These are phyloP conservation scores for Amphibalanus amphitrite DNA, from an alignment of 1,140 invertebrate species.

Conservation along the genomic window DNA sequence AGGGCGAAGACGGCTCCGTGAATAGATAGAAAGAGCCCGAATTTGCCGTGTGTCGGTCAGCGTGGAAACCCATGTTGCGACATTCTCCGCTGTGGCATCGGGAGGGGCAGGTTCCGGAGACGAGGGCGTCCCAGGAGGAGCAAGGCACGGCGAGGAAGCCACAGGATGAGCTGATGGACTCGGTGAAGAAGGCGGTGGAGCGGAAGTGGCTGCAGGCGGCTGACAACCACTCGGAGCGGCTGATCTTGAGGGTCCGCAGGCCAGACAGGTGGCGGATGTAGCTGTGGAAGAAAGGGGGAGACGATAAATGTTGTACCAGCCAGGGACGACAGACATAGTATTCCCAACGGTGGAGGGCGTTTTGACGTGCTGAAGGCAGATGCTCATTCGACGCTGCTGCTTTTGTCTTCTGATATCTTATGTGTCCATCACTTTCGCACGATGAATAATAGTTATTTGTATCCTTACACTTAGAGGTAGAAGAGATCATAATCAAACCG, in stretches of 20 bases:
- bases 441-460: too few relatives aligned
- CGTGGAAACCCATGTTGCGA: neutral
- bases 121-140: neutral
- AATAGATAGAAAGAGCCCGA: neutral
- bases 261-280: neutral
- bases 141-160: neutral
- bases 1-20: neutral
- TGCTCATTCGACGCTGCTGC: too few relatives aligned
- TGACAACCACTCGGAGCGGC: neutral
- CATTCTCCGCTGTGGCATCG: neutral
- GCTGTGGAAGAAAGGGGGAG: too few relatives aligned
- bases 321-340: too few relatives aligned
- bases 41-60: neutral
- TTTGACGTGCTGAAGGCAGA: too few relatives aligned
- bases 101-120: neutral
- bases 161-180: neutral
- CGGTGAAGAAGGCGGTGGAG: constrained; percentile 1
- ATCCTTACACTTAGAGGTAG: too few relatives aligned
- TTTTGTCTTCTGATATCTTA: too few relatives aligned
- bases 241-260: neutral
- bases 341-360: too few relatives aligned
- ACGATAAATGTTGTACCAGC: too few relatives aligned
- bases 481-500: too few relatives aligned
- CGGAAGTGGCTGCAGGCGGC: constrained; percentile 3
- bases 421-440: too few relatives aligned